Conservation (phyloP, 2,797 vertebrate genomes). For the Furcifer pardalis region DNA sequence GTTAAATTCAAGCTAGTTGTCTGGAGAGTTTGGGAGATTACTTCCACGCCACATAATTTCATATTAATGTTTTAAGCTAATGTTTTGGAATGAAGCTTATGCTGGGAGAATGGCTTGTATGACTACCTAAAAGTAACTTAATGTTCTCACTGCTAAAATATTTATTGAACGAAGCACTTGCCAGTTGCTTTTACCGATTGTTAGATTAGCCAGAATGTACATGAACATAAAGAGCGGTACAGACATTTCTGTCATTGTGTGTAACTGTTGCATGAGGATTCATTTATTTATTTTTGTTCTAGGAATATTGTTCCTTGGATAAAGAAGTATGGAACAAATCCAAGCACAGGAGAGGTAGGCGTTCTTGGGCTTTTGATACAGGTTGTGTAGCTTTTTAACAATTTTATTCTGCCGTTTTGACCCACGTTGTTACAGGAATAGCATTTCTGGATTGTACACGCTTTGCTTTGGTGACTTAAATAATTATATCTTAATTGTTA, state of each 20-base stretch:
- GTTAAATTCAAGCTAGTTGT: too few species aligned
- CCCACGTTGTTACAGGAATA: background rate
- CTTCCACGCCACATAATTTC: too few species aligned
- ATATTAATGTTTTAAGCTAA: too few species aligned
- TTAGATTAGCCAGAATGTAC: background rate
- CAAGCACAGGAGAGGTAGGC: constrained; percentile 90
- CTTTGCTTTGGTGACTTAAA: background rate
- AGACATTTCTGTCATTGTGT: background rate
- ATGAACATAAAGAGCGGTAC: accelerated
- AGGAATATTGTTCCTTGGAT: constrained; percentile 98
- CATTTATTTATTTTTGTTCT: constrained; percentile 41
- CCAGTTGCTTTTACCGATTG: background rate
- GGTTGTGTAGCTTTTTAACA: background rate
- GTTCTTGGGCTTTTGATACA: background rate
- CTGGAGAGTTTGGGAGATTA: too few species aligned
- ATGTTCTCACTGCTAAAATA: background rate
- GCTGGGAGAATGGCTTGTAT: background rate
- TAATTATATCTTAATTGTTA: too few species aligned
- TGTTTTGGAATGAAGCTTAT: too few species aligned
- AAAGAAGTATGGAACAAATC: constrained; percentile 94
- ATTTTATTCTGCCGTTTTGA: background rate
- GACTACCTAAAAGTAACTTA: too few species aligned
- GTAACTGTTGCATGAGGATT: background rate
- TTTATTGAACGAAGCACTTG: background rate
- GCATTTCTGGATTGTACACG: background rate